Conservation (phyloP, 2,797 vertebrate species). For the Typhlichthys eigenmanni region DNA sequence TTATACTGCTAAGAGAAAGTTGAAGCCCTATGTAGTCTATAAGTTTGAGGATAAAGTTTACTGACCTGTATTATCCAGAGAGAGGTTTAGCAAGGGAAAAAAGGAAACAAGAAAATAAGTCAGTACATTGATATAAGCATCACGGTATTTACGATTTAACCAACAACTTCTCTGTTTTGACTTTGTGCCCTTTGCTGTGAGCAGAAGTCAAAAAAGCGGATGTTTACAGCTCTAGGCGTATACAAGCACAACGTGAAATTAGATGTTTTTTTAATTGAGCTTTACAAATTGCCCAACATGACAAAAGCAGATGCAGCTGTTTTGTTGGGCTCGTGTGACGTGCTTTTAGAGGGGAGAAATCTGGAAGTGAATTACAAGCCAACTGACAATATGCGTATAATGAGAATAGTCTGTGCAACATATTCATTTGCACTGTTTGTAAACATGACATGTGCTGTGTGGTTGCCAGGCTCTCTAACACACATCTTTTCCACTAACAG, state of each 20-base stretch:
- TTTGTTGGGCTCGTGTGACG: conserved; percentile 48
- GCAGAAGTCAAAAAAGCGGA: conserved; percentile 30
- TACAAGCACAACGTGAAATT: conserved; percentile 40
- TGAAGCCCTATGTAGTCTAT: background rate
- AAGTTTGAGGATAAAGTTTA: conserved; percentile 26
- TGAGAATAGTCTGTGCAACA: conserved; percentile 56
- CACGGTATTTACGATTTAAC: conserved; percentile 6
- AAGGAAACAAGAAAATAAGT: conserved; percentile 38
- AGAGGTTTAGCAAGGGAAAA: background rate
- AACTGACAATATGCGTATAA: conserved; percentile 60
- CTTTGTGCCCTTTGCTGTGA: background rate
- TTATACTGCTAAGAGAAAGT: background rate
- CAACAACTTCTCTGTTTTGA: conserved; percentile 18
- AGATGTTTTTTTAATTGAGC: conserved; percentile 34
- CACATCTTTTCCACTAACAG: conserved; percentile 55
- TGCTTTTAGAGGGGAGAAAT: conserved; percentile 35
- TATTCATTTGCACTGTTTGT: conserved; percentile 81
- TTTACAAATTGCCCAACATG: conserved; percentile 56
- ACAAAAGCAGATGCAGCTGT: conserved; percentile 64
- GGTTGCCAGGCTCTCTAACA: conserved; percentile 67
- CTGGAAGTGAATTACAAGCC: conserved; percentile 48
- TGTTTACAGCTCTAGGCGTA: conserved; percentile 44
- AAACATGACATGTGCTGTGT: conserved; percentile 60
- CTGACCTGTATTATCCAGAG: conserved; percentile 63
- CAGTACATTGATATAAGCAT: conserved; percentile 38